Percentiles rank a stretch among this genome's conserved stretches.
These are phyloP conservation scores for Caenorhabditis sulstoni DNA, from an alignment of 2,888 invertebrate genomes.

Conservation along the genomic window DNA sequence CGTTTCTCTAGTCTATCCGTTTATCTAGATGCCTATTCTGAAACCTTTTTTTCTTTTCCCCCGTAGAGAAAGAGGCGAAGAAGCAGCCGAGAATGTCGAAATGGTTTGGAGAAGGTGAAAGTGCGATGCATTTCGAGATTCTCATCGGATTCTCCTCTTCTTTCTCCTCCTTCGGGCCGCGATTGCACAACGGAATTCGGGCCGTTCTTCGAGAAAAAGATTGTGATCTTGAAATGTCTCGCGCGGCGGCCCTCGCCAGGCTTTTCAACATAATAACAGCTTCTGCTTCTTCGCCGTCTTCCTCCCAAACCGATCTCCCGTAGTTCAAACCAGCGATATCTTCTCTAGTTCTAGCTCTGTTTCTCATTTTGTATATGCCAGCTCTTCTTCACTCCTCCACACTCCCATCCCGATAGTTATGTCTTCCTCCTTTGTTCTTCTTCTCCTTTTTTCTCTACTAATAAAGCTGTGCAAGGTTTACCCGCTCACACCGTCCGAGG, in stretches of 20 bases:
- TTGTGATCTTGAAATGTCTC: slow-evolving; percentile 5
- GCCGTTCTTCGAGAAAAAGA: slow-evolving; percentile 5
- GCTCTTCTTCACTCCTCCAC: slow-evolving; percentile 8
- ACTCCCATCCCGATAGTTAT: no score
- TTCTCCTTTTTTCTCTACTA: neutral
- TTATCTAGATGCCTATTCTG: no score
- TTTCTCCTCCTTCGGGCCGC: neutral
- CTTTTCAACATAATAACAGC: slow-evolving; percentile 12
- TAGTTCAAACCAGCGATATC: neutral
- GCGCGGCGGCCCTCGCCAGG: neutral
- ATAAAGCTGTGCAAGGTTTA: neutral
- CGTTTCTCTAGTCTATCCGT: neutral
- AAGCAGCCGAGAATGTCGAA: neutral
- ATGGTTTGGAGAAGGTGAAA: slow-evolving; percentile 23
- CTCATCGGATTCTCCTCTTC: no score
- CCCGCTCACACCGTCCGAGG: slow-evolving; percentile 6
- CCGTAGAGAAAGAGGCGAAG: neutral
- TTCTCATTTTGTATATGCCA: neutral
- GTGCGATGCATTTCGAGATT: slow-evolving; percentile 24
- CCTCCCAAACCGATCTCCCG: no score
- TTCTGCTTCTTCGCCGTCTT: slow-evolving; percentile 7
- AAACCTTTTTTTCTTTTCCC: no score
- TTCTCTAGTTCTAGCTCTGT: neutral
- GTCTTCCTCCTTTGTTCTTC: neutral
- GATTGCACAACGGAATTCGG: slow-evolving; percentile 49